Percentiles rank a stretch among this genome's conserved stretches.
Evolutionary conservation across 2,888 invertebrate genomes (phyloP).

Genomic region (Meiosimyza decipiens): DNA sequence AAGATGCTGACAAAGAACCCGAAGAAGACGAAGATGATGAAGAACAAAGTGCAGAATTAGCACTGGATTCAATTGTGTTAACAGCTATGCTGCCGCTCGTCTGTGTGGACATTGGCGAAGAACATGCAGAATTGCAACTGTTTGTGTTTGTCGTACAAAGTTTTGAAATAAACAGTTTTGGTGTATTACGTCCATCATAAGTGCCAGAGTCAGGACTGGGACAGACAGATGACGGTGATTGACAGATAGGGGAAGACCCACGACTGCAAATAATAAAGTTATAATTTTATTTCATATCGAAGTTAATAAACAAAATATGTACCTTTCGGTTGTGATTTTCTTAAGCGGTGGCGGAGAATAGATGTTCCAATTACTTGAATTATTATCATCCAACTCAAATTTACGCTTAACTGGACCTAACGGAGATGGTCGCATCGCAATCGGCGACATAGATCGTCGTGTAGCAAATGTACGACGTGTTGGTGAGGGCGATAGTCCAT

Average conservation of each 20-base stretch:
- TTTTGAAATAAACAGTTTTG: constrained; percentile 65
- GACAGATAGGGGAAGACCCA: constrained; percentile 65
- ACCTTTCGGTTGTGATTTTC: constrained; percentile 66
- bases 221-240: constrained; percentile 67
- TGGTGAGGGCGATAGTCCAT: constrained; percentile 82
- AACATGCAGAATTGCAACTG: constrained; percentile 58
- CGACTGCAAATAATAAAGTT: constrained; percentile 53
- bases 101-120: constrained; percentile 62
- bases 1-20: constrained; percentile 42
- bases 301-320: constrained; percentile 17
- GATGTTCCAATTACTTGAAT: constrained; percentile 61
- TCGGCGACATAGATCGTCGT: constrained; percentile 88
- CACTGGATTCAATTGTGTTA: constrained; percentile 38
- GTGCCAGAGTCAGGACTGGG: constrained; percentile 67
- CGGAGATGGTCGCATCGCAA: constrained; percentile 82
- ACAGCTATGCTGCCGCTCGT: constrained; percentile 49
- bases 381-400: constrained; percentile 64
- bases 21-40: constrained; percentile 47
- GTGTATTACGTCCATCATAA: constrained; percentile 66
- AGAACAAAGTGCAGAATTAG: constrained; percentile 45
- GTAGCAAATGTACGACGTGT: constrained; percentile 85
- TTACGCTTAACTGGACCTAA: constrained; percentile 74
- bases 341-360: constrained; percentile 66
- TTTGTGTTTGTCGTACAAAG: constrained; percentile 61
- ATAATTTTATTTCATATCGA: background rate